Evolutionary conservation across 1,140 invertebrate species (phyloP).

Genomic region (Drosophila grimshawi): DNA sequence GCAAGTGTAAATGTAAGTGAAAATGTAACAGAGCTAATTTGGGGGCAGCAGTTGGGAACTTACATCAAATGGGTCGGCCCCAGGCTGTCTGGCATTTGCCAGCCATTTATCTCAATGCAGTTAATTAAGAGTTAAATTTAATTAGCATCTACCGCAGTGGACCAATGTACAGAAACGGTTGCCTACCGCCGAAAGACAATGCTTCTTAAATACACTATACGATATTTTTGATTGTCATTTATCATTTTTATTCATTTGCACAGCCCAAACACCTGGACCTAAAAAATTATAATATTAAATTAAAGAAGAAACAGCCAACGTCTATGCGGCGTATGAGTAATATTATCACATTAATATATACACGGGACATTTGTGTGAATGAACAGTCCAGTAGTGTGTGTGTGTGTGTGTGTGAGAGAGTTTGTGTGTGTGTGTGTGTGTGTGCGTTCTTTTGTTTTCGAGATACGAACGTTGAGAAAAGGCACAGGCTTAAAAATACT

Average conservation of each 20-base stretch:
- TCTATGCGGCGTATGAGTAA: constrained; percentile 63
- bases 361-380: neutral
- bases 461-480: constrained; percentile 56
- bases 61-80: neutral
- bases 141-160: neutral
- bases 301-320: constrained; percentile 13
- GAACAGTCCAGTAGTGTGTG: neutral
- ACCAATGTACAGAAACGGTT: no score
- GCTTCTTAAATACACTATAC: constrained; percentile 53
- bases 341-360: constrained; percentile 67
- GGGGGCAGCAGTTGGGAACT: neutral
- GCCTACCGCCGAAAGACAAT: neutral
- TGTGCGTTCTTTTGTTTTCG: constrained; percentile 37
- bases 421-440: constrained; percentile 18
- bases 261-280: constrained; percentile 5
- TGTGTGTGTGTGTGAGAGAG: constrained; percentile 6
- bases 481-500: constrained; percentile 70
- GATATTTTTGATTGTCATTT: constrained; percentile 56
- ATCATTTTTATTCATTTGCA: constrained; percentile 48
- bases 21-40: neutral
- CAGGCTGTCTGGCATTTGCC: neutral
- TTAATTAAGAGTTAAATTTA: constrained; percentile 24
- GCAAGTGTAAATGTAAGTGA: neutral
- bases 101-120: constrained; percentile 30
- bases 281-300: constrained; percentile 23